Percentiles rank a stretch among this genome's conserved stretches.
These are phyloP conservation scores for Melanitta fusca DNA, from an alignment of 2,797 vertebrate species.

Conservation along the genomic window DNA sequence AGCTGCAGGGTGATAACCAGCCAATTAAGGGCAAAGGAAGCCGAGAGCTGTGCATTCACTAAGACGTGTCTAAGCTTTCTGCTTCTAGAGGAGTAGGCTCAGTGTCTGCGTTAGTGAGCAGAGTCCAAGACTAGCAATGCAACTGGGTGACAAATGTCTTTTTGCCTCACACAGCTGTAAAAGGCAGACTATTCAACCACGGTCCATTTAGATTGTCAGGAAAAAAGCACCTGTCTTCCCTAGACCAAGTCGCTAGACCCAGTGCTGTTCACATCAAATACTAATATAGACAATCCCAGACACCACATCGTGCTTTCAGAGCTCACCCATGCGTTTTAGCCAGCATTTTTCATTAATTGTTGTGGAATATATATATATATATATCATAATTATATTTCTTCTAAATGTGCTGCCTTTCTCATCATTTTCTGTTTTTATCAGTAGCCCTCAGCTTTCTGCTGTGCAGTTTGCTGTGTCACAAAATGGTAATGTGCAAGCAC, in stretches of 20 bases:
- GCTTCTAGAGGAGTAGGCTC: not conserved
- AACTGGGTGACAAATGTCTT: not conserved
- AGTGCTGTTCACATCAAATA: not conserved
- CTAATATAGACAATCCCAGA: not conserved
- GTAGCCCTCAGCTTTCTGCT: not conserved
- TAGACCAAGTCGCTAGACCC: not conserved
- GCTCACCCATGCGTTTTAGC: not conserved
- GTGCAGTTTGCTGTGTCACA: not conserved
- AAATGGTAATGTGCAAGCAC: not conserved
- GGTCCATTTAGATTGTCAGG: not conserved
- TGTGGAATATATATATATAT: not conserved
- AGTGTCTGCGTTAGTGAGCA: not conserved
- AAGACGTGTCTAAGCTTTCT: not conserved
- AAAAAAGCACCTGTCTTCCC: not conserved
- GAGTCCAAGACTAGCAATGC: not conserved
- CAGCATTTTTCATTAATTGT: not conserved
- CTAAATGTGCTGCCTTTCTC: constrained; percentile 5
- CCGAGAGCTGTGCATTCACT: not conserved
- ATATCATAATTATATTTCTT: not conserved
- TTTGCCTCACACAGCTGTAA: not conserved
- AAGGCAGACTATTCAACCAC: not conserved
- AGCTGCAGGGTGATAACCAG: not conserved
- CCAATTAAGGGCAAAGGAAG: not conserved
- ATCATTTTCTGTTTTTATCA: not conserved
- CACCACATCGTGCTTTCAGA: not conserved